phyloP scores from a whole-genome alignment of 2,113 vertebrate genomes.

The Grus americana region DNA sequence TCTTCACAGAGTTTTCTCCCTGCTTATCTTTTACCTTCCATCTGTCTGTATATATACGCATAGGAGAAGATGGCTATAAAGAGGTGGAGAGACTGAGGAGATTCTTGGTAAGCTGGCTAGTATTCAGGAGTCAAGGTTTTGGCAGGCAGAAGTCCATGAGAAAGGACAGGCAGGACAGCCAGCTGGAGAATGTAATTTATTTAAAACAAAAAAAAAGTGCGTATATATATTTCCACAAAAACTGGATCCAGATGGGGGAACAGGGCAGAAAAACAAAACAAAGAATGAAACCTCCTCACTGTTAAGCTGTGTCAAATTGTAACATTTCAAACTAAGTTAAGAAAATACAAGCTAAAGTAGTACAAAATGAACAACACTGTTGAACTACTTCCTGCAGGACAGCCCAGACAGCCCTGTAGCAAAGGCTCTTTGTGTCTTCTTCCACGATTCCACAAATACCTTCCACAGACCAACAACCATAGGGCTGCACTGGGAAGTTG shows the following conservation, averaged over 20 bases:
- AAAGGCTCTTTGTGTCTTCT: background rate
- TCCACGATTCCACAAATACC: background rate
- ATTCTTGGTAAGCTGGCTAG: background rate
- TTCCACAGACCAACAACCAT: background rate
- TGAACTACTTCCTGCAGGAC: background rate
- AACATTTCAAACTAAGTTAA: background rate
- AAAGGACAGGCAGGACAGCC: background rate
- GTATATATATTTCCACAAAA: background rate
- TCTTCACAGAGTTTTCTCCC: background rate
- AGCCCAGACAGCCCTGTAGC: background rate
- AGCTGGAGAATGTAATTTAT: background rate
- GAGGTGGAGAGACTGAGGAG: background rate
- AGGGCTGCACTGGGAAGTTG: accelerated
- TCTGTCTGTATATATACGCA: background rate
- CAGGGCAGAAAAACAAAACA: background rate
- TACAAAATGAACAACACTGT: background rate
- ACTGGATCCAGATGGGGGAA: background rate
- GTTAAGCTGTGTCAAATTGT: background rate
- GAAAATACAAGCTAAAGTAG: background rate
- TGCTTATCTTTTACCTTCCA: background rate
- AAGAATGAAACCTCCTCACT: background rate
- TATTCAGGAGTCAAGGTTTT: background rate
- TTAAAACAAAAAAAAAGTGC: background rate
- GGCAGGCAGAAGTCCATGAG: background rate
- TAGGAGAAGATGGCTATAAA: background rate